A percentile compares a stretch with the other conserved stretches of the same genome.
These are phyloP conservation scores for Molorchus minor DNA, from an alignment of 2,888 invertebrate genomes.

Conservation along the genomic window DNA sequence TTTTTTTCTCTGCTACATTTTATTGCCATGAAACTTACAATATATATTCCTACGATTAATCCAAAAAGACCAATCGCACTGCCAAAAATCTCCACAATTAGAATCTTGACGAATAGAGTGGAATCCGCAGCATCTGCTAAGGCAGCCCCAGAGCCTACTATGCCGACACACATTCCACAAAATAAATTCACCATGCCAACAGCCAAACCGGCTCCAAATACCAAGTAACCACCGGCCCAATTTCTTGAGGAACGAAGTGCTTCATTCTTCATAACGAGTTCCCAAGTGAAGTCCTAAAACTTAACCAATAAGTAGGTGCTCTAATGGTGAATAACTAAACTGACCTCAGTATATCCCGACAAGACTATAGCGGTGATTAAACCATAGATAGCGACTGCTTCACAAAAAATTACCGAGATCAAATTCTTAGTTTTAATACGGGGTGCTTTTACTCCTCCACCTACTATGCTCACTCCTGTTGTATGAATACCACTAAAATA, in stretches of 20 bases:
- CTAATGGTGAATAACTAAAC: no score
- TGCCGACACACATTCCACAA: conserved; percentile 94
- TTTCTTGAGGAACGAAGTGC: conserved; percentile 70
- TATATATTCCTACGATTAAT: conserved; percentile 89
- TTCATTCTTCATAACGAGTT: conserved; percentile 55
- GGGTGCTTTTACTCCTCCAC: conserved; percentile 97
- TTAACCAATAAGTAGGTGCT: no score
- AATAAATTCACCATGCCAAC: conserved; percentile 97
- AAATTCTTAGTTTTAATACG: conserved; percentile 99
- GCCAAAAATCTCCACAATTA: conserved; percentile 99
- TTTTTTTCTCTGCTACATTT: background rate
- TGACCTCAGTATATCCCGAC: conserved; percentile 71
- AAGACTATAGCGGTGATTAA: conserved; percentile 98
- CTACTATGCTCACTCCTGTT: conserved; percentile 94
- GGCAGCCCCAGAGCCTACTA: conserved; percentile 97
- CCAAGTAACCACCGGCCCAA: conserved; percentile 87
- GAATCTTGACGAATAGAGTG: conserved; percentile 94
- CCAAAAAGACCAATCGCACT: conserved; percentile 99
- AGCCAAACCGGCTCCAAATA: conserved; percentile 95
- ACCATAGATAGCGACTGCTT: conserved; percentile 99
- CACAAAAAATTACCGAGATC: conserved; percentile 99
- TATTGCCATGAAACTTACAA: background rate
- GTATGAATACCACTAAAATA: conserved; percentile 88
- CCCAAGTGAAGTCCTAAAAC: conserved; percentile 63
- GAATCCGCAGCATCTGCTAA: conserved; percentile 97